These are phyloP conservation scores for Pseudococcus longispinus DNA, from an alignment of 2,888 invertebrate genomes.

Conservation along the genomic window DNA sequence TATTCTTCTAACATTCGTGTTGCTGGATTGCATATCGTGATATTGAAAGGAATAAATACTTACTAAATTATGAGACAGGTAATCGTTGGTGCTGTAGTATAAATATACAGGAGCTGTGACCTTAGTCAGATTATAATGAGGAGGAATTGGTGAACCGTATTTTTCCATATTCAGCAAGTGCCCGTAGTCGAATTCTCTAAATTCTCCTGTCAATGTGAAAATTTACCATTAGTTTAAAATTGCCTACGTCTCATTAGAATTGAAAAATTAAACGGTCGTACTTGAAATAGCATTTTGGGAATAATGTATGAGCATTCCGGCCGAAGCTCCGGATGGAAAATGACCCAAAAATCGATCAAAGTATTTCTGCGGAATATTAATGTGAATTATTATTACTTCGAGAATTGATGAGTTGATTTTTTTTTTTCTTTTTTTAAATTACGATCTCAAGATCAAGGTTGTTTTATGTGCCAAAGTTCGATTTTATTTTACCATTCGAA, in stretches of 20 bases:
- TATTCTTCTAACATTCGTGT: background rate
- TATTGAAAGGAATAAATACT: constrained; percentile 55
- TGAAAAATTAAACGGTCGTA: constrained; percentile 48
- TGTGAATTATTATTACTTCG: background rate
- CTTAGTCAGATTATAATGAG: constrained; percentile 64
- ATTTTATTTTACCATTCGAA: background rate
- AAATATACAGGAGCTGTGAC: constrained; percentile 66
- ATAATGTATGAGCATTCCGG: constrained; percentile 75
- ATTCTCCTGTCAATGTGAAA: constrained; percentile 59
- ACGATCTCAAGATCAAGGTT: background rate
- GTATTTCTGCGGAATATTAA: constrained; percentile 28
- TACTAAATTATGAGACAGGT: constrained; percentile 65
- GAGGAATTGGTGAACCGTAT: constrained; percentile 63
- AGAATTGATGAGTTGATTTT: background rate
- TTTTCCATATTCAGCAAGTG: constrained; percentile 60
- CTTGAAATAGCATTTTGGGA: constrained; percentile 62
- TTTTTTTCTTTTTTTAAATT: background rate
- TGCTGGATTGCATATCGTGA: background rate
- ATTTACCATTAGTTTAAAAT: background rate
- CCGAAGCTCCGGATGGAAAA: constrained; percentile 77
- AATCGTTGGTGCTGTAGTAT: constrained; percentile 67
- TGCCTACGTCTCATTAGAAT: background rate
- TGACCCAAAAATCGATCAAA: constrained; percentile 63
- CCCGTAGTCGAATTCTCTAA: constrained; percentile 64
- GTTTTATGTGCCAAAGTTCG: background rate